phyloP scores from a whole-genome alignment of 2,797 vertebrate species.

The Graptemys geographica region DNA sequence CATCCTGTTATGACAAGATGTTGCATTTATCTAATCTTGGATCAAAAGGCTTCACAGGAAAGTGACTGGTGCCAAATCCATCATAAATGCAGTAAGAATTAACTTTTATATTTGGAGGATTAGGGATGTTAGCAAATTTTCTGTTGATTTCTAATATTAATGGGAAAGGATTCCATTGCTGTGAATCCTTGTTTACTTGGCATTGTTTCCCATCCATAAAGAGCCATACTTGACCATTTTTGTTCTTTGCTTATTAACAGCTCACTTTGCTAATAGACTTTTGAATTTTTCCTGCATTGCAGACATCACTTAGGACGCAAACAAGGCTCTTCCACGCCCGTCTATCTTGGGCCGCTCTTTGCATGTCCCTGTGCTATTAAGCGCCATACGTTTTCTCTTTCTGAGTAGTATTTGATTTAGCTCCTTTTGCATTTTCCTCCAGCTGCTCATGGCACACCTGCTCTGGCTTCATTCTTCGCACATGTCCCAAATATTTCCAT shows the following conservation, averaged over 20 bases:
- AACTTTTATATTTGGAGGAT: background rate
- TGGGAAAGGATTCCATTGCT: background rate
- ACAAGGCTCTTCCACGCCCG: background rate
- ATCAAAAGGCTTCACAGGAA: background rate
- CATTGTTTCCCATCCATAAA: background rate
- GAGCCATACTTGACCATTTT: background rate
- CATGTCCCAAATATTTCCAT: background rate
- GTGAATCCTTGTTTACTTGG: background rate
- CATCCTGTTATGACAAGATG: background rate
- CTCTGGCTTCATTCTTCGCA: background rate
- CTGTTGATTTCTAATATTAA: background rate
- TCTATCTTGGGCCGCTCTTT: background rate
- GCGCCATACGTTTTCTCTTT: background rate
- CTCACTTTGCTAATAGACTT: background rate
- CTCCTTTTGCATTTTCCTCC: background rate
- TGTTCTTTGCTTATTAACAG: background rate
- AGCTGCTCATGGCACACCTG: background rate
- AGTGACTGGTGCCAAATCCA: background rate
- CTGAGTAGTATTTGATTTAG: background rate
- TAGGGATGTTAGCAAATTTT: background rate
- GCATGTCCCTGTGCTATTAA: background rate
- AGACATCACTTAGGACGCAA: background rate
- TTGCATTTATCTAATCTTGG: background rate
- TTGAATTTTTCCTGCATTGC: background rate
- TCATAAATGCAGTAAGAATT: background rate